Evolutionary conservation across 2,888 invertebrate species (phyloP).

Genomic region (Dynastes grantii): DNA sequence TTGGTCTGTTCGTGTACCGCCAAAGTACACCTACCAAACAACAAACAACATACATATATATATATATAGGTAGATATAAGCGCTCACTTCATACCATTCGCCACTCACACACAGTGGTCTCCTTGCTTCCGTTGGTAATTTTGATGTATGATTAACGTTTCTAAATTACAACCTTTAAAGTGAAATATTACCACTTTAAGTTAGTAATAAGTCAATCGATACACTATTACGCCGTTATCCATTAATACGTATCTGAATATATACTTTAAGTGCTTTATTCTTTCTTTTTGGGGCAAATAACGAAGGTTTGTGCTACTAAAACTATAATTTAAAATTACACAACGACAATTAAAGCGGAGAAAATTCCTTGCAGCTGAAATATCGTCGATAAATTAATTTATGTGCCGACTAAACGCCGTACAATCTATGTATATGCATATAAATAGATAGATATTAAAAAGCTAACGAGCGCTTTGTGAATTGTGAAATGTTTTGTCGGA

Average conservation of each 20-base stretch:
- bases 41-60: not conserved
- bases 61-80: not conserved
- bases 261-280: not conserved
- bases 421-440: not conserved
- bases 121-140: constrained; percentile 29
- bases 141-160: constrained; percentile 40
- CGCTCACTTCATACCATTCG: not conserved
- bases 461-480: constrained; percentile 5
- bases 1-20: constrained; percentile 13
- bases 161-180: constrained; percentile 37
- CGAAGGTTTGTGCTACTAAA: not conserved
- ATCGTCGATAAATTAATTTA: constrained; percentile 23
- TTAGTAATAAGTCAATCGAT: constrained; percentile 38
- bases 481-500: constrained; percentile 11
- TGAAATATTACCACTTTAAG: constrained; percentile 40
- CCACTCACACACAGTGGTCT: not conserved
- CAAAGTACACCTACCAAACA: not conserved
- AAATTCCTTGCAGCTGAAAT: constrained; percentile 22
- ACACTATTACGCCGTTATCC: constrained; percentile 22
- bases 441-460: not conserved
- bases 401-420: constrained; percentile 4
- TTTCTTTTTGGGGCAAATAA: not conserved
- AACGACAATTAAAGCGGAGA: constrained; percentile 26
- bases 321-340: constrained; percentile 37
- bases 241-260: constrained; percentile 21